Percentiles rank a stretch among this genome's conserved stretches.
phyloP scores from a whole-genome alignment of 2,797 vertebrate genomes.

The Pangasius macronema region DNA sequence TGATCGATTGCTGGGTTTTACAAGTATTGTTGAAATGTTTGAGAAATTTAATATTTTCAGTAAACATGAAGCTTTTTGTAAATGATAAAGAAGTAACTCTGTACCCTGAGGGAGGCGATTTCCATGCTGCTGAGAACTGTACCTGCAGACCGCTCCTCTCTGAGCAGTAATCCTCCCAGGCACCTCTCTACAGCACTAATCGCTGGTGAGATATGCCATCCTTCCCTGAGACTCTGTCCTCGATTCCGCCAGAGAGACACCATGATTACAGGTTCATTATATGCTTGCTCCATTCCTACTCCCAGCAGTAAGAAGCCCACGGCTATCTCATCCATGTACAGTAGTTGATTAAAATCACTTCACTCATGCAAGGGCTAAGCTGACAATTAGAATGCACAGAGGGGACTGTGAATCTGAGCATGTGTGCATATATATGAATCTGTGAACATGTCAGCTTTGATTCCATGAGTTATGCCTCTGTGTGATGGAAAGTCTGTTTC shows the following conservation, averaged over 20 bases:
- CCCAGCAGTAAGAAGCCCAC: constrained; percentile 14
- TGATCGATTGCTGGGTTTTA: neutral
- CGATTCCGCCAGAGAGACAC: constrained; percentile 37
- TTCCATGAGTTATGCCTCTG: constrained; percentile 30
- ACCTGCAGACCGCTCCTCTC: constrained; percentile 20
- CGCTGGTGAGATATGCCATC: constrained; percentile 49
- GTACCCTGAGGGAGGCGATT: constrained; percentile 4
- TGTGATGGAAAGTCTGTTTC: constrained; percentile 32
- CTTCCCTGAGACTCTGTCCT: constrained; percentile 43
- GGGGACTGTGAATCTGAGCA: constrained; percentile 8
- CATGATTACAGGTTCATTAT: constrained; percentile 50
- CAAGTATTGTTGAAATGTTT: neutral
- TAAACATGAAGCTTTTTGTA: neutral
- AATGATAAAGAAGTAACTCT: neutral
- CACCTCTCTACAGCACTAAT: constrained; percentile 42
- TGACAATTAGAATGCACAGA: constrained; percentile 29
- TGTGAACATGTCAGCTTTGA: constrained; percentile 38
- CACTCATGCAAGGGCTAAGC: constrained; percentile 31
- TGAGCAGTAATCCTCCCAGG: constrained; percentile 43
- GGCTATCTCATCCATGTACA: constrained; percentile 34
- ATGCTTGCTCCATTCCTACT: constrained; percentile 36
- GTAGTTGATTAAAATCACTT: constrained; percentile 33
- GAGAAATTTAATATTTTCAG: constrained; percentile 3
- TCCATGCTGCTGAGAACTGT: constrained; percentile 22
- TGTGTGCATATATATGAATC: constrained; percentile 25